Conservation (phyloP, 1,140 invertebrate genomes). For the Pectinophora gossypiella region DNA sequence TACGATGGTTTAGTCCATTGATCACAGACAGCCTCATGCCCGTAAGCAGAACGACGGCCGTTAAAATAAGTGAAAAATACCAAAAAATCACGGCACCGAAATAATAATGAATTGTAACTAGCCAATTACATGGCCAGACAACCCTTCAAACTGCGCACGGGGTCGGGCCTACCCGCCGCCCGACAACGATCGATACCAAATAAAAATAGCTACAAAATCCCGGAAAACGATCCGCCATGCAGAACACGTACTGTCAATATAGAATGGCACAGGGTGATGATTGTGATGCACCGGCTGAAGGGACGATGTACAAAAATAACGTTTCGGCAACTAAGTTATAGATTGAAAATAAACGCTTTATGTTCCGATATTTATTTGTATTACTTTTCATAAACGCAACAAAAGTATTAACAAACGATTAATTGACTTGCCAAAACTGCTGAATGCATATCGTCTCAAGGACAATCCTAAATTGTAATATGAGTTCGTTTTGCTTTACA, state of each 20-base stretch:
- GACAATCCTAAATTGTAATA: no score
- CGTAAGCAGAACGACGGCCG: no score
- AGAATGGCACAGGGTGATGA: conserved; percentile 59
- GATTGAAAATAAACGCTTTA: conserved; percentile 59
- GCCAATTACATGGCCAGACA: conserved; percentile 62
- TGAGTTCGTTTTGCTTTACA: no score
- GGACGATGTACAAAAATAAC: conserved; percentile 44
- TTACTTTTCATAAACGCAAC: not conserved
- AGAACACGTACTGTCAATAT: conserved; percentile 67
- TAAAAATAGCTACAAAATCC: conserved; percentile 69
- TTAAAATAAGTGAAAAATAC: conserved; percentile 35
- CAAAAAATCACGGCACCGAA: conserved; percentile 43
- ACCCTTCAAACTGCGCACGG: conserved; percentile 56
- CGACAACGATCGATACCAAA: conserved; percentile 50
- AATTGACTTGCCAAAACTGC: no score
- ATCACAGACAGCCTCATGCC: no score
- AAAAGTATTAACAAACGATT: no score
- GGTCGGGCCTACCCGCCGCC: conserved; percentile 31
- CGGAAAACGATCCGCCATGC: conserved; percentile 58
- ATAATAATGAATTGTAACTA: conserved; percentile 69
- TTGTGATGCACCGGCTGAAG: conserved; percentile 59
- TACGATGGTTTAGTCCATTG: no score
- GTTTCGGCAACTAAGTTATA: conserved; percentile 33
- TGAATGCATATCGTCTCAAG: no score
- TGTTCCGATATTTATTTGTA: not conserved